phyloP scores from a whole-genome alignment of 2,113 vertebrate species.

The Sylvia atricapilla region DNA sequence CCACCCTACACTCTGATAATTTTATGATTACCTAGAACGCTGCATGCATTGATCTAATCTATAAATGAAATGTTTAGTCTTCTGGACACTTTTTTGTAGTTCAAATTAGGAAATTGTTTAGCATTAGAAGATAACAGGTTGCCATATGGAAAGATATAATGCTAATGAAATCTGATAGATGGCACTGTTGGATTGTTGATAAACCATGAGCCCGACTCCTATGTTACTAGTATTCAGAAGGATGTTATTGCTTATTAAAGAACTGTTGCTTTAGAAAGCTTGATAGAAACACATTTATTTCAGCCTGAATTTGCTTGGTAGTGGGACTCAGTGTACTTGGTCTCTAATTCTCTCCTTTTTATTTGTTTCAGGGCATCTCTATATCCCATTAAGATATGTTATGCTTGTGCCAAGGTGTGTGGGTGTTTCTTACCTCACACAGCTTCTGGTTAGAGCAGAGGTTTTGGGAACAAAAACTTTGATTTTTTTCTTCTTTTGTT shows the following conservation, averaged over 20 bases:
- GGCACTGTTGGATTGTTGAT: slow-evolving; percentile 69
- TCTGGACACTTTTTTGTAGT: background rate
- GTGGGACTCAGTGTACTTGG: background rate
- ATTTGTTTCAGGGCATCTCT: background rate
- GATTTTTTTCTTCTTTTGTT: background rate
- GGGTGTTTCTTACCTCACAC: background rate
- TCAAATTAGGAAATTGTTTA: background rate
- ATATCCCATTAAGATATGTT: background rate
- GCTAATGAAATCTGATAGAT: slow-evolving; percentile 59
- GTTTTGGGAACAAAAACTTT: background rate
- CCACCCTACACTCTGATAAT: background rate
- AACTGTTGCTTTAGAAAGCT: background rate
- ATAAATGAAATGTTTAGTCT: background rate
- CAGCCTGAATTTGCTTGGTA: background rate
- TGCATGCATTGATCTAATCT: background rate
- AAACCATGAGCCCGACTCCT: background rate
- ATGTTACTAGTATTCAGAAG: background rate
- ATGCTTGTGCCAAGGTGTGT: background rate
- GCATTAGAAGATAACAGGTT: background rate
- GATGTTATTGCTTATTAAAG: slow-evolving; percentile 7
- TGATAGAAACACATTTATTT: background rate
- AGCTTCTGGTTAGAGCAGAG: background rate
- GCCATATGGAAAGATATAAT: background rate
- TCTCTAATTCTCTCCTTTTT: background rate
- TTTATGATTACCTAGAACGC: background rate